phyloP scores from a whole-genome alignment of 2,888 invertebrate species.

The Acrocera orbiculus region DNA sequence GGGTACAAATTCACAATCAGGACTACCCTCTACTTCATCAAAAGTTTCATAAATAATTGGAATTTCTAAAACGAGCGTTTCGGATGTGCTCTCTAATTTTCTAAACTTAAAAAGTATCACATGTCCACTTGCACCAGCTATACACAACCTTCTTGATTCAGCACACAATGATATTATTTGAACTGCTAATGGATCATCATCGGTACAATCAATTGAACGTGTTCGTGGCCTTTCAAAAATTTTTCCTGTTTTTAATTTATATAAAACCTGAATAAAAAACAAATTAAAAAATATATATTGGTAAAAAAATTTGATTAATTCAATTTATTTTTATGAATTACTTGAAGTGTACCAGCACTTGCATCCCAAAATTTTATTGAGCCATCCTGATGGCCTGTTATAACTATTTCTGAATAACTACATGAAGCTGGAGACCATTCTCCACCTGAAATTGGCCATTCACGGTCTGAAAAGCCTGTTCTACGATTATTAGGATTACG shows the following conservation, averaged over 20 bases:
- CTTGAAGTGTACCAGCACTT: conserved; percentile 83
- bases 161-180: conserved; percentile 82
- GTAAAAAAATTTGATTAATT: too few relatives aligned
- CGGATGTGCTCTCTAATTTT: conserved; percentile 70
- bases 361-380: conserved; percentile 99
- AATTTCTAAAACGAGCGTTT: conserved; percentile 67
- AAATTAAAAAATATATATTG: too few relatives aligned
- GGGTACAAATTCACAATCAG: conserved; percentile 59
- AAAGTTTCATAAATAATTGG: conserved; percentile 69
- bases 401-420: conserved; percentile 93
- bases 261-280: conserved; percentile 66
- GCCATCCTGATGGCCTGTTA: conserved; percentile 98
- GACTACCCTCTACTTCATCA: conserved; percentile 63
- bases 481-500: conserved; percentile 51
- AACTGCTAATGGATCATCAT: conserved; percentile 80
- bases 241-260: conserved; percentile 95
- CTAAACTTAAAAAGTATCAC: conserved; percentile 91
- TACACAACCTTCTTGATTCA: conserved; percentile 72
- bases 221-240: conserved; percentile 39
- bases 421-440: conserved; percentile 91
- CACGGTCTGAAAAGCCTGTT: conserved; percentile 73
- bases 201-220: conserved; percentile 42
- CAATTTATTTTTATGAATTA: conserved; percentile 8
- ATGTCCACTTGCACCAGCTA: conserved; percentile 85
- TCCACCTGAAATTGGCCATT: conserved; percentile 95